Base-by-base conservation (phyloP, 2,888 invertebrate genomes). In the Scaptomyza caliginosa region DNA sequence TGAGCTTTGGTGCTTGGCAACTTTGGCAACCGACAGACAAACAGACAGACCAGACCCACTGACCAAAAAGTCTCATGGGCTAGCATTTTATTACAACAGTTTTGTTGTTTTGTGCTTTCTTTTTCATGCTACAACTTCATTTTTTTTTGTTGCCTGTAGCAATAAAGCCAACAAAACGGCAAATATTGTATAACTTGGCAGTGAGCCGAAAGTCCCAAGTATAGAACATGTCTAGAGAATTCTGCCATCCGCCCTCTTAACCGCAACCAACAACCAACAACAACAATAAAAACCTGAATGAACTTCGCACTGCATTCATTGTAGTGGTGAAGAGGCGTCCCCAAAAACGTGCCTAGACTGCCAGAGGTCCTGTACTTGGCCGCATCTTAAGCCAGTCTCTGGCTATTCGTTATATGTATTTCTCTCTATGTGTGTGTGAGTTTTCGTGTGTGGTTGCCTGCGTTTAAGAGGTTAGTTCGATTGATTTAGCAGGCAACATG, bases 301-400 rank as follows among this genome's bases (percentile, higher is more conserved):
- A 77, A 77, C 73, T 79, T 69, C 59, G 56, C 69, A 64, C 64
- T 64, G 63, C 69, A 68, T 67, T 55, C 48, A 48, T 43, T 48
- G 56, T 56, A 50, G 62, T 43, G 55, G 28, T 58, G 66, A 39
- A 56, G 56, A 60, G 56, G 46, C 51, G 46, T 54, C 40, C 51
- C 50, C 42, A 23, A 39, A 38, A 64, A 79, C 78, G 78, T 79
- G 78, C 78, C 72, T 46, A 57, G 80, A 79, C 81, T 79, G 62
- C 74, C 62, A 51, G 57, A 69, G 56, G 51, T 55, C 38, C 67
- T 58, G 39, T 46, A 42, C 51, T 39, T 50, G 48, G 52, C 45
- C 52, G 39, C 56, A 57, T 57, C 68, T 45, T 63, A 68, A 68
- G 69, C 68, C 52, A 69, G 68, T 69, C 68, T 42, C 48, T 16